Conservation (phyloP, 2,888 invertebrate genomes). For the Drepana falcataria region DNA sequence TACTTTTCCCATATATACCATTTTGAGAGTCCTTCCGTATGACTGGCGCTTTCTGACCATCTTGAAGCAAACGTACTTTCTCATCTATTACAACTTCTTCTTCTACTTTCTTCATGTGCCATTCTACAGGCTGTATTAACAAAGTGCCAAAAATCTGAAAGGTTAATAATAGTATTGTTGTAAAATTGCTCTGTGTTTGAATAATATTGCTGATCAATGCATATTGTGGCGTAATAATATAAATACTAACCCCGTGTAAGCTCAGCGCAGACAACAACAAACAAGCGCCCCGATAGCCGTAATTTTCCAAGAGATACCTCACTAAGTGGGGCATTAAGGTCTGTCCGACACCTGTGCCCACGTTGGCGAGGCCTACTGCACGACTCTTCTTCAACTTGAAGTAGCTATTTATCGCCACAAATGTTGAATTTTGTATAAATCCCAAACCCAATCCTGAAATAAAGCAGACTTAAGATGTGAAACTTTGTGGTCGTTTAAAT, state of each 20-base stretch:
- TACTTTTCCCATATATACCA: conserved; percentile 22
- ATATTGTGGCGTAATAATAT: conserved; percentile 7
- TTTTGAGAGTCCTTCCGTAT: conserved; percentile 45
- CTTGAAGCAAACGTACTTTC: conserved; percentile 48
- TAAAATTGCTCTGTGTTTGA: not conserved
- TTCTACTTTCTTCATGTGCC: conserved; percentile 71
- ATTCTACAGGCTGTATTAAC: conserved; percentile 79
- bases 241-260: conserved; percentile 80
- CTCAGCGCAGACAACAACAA: conserved; percentile 81
- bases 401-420: conserved; percentile 85
- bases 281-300: conserved; percentile 81
- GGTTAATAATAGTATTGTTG: not conserved
- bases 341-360: conserved; percentile 87
- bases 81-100: conserved; percentile 58
- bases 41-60: conserved; percentile 44
- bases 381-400: conserved; percentile 82
- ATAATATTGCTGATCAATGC: conserved; percentile 8
- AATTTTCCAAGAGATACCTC: conserved; percentile 80
- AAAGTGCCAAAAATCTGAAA: conserved; percentile 77
- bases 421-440: conserved; percentile 84
- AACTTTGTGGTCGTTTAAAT: not conserved
- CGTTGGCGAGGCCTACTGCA: conserved; percentile 87
- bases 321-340: conserved; percentile 86
- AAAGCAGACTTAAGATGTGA: not conserved
- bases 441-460: conserved; percentile 83